Conservation (phyloP, 1,140 invertebrate genomes). For the Monochamus saltuarius region DNA sequence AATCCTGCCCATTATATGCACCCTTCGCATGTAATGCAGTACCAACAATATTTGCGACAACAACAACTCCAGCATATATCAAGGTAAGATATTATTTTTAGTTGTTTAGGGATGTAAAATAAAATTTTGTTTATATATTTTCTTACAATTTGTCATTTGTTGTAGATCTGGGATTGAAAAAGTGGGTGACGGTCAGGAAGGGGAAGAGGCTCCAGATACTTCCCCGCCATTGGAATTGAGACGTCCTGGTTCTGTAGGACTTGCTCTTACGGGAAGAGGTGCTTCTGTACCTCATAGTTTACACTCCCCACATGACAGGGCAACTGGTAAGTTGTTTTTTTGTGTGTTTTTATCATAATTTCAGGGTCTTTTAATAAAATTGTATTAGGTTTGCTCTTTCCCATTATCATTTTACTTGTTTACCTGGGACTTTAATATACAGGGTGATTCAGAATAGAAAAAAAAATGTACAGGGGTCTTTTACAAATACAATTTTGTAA, state of each 20-base stretch:
- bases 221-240: conserved; percentile 71
- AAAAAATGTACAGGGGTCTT: too few species aligned
- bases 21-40: conserved; percentile 53
- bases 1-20: conserved; percentile 60
- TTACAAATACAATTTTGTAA: too few species aligned
- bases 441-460: too few species aligned
- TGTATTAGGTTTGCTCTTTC: too few species aligned
- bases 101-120: too few species aligned
- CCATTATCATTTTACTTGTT: too few species aligned
- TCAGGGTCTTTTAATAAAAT: too few species aligned
- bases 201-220: conserved; percentile 60
- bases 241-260: conserved; percentile 53
- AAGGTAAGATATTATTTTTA: not conserved
- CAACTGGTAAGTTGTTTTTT: conserved; percentile 60
- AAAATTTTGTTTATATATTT: conserved; percentile 5
- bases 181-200: conserved; percentile 52
- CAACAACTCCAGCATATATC: conserved; percentile 25
- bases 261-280: conserved; percentile 39
- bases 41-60: conserved; percentile 73
- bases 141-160: conserved; percentile 16
- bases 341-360: not conserved
- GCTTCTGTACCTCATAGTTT: conserved; percentile 57
- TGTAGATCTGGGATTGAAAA: conserved; percentile 55
- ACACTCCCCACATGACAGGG: conserved; percentile 72
- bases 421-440: too few species aligned